These are phyloP conservation scores for Gallinago undulata DNA, from an alignment of 2,113 vertebrate genomes.

Conservation along the genomic window DNA sequence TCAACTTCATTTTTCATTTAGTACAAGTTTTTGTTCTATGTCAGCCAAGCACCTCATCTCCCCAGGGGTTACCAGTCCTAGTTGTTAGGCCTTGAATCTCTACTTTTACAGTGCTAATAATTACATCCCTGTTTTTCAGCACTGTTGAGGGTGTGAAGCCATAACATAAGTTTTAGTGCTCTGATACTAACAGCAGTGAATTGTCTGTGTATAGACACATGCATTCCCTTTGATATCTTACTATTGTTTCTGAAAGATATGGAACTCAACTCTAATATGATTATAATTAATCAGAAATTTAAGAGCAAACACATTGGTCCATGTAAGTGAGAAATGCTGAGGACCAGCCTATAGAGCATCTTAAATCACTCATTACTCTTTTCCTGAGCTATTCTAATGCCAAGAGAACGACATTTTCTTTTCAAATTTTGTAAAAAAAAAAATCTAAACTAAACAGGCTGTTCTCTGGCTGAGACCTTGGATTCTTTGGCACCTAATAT, in stretches of 20 bases:
- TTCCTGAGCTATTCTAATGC: neutral
- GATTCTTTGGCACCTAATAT: constrained; percentile 57
- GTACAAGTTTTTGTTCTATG: neutral
- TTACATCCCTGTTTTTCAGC: neutral
- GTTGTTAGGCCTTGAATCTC: neutral
- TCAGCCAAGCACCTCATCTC: neutral
- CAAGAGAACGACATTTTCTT: neutral
- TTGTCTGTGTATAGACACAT: neutral
- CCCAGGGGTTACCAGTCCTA: neutral
- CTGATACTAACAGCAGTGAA: neutral
- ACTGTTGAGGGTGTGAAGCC: neutral
- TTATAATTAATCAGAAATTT: neutral
- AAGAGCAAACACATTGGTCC: neutral
- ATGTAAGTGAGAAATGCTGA: neutral
- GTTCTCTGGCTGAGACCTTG: constrained; percentile 48
- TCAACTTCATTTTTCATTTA: neutral
- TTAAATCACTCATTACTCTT: constrained; percentile 14
- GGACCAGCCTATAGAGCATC: neutral
- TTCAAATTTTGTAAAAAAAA: constrained; percentile 10
- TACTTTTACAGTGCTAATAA: neutral
- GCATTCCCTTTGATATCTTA: neutral
- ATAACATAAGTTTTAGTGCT: neutral
- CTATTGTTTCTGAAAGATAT: neutral
- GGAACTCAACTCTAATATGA: neutral
- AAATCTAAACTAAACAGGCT: constrained; percentile 39